Evolutionary conservation across 30 jellyfish, hydroid and myxozoan species (phyloP).

Genomic region (Turritopsis rubra): DNA sequence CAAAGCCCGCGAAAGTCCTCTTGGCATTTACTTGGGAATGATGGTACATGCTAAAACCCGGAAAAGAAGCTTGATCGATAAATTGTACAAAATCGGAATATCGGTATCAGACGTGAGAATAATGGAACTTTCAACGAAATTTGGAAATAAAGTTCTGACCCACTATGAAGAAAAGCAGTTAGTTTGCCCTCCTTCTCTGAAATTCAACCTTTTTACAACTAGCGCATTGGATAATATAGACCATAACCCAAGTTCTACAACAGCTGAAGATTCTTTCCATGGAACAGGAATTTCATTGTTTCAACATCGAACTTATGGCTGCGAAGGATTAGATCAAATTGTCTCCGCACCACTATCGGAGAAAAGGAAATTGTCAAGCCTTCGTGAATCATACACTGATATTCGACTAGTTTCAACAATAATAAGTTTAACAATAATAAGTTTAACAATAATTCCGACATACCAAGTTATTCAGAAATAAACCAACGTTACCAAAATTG

Average conservation of each 20-base stretch:
- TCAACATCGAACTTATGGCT: conserved; percentile 33
- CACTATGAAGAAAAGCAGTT: conserved; percentile 14
- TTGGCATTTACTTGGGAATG: conserved; percentile 10
- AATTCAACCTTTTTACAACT: conserved; percentile 26
- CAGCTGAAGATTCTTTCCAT: conserved; percentile 38
- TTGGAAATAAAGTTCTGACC: background rate
- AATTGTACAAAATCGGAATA: background rate
- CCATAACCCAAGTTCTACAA: conserved; percentile 38
- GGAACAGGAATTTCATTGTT: conserved; percentile 45
- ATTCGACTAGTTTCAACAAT: background rate
- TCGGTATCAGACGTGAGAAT: conserved; percentile 8
- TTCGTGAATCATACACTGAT: background rate
- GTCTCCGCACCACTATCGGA: background rate
- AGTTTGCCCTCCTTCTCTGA: conserved; percentile 40
- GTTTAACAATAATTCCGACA: too few species aligned
- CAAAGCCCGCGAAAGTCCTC: conserved; percentile 19
- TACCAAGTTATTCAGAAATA: too few species aligned
- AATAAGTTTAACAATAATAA: too few species aligned
- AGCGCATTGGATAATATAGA: conserved; percentile 46
- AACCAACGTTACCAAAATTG: too few species aligned
- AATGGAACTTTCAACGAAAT: background rate
- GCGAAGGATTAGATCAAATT: conserved; percentile 27
- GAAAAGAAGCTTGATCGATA: background rate
- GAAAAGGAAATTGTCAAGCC: background rate
- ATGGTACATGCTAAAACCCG: conserved; percentile 23